Conservation (phyloP, 2,888 invertebrate genomes). For the Stomorhina lunata region DNA sequence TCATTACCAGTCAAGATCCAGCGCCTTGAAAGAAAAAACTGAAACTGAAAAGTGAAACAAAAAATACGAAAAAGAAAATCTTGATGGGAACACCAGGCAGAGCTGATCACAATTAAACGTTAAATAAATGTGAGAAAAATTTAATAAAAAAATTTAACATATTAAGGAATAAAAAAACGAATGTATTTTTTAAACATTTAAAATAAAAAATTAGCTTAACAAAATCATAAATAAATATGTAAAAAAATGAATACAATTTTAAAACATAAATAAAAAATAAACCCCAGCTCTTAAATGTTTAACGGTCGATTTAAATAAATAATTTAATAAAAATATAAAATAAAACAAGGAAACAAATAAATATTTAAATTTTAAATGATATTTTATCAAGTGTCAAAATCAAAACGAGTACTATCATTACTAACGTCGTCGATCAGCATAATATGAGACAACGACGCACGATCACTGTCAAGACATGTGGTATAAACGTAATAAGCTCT, state of each 20-base stretch:
- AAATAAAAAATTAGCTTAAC: too few species aligned
- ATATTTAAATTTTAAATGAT: constrained; percentile 36
- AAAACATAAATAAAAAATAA: background rate
- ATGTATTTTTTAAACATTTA: too few species aligned
- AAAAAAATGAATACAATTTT: background rate
- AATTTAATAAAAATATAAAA: background rate
- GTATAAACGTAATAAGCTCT: constrained; percentile 78
- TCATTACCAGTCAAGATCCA: constrained; percentile 45
- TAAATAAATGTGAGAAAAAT: constrained; percentile 53
- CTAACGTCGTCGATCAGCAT: constrained; percentile 46
- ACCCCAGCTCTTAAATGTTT: background rate
- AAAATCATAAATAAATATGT: too few species aligned
- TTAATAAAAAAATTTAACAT: constrained; percentile 17
- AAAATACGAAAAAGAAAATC: background rate
- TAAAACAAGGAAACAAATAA: background rate
- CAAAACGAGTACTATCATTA: too few species aligned
- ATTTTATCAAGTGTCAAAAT: constrained; percentile 52
- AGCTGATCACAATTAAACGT: constrained; percentile 27
- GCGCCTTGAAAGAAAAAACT: background rate
- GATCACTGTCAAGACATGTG: constrained; percentile 73
- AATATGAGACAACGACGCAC: constrained; percentile 61
- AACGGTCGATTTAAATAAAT: background rate
- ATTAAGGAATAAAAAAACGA: too few species aligned
- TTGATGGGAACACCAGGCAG: background rate
- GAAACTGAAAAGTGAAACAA: background rate